Base-by-base conservation (phyloP, 2,888 invertebrate species). In the Morinoia aosen region DNA sequence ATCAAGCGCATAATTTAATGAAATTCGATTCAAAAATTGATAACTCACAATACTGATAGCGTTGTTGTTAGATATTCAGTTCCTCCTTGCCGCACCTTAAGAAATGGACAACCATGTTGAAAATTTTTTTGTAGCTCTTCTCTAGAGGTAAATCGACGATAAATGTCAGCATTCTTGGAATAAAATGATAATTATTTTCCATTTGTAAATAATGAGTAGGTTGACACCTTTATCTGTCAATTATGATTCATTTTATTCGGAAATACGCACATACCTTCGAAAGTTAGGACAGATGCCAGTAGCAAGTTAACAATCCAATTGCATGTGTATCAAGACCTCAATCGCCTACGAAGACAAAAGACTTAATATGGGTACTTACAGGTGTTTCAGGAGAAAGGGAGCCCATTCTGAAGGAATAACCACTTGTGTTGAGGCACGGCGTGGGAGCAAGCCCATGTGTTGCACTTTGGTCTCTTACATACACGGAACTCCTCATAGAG, bases 1-100 rank as follows among this genome's bases (percentile, higher is more conserved):
- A 10, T 98, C 97, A 56, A 97, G 98, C 97, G 99, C 97, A 95
- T 98, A 98, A 76, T 48, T 48, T 76, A 12, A 76, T 25, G 5
- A 61, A 61, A 19, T 76, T 25, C 25, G 1, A 19, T 76, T 76
- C 25, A 33, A 10, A 76, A 76, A 76, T 33, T 33, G 33, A 48
- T 48, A 48, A 48, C 48, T 48, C 48, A 48, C 48, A 48, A 48
- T 48, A 48, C 48, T 48, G 48, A 4, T 48, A 48, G 48, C 48
- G 48, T 48, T 48, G 5, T 48, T 48, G 48, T 48, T 48, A 48
- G 48, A 48, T 48, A 48, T 48, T 48, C 3, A 4, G 48, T 48
- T 48, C 2, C 5, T 48, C 48, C 48, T 4, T 5, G 48, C 5
- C 48, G 2, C 5, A 2, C 48, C 5, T 48, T 4, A 48, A 48